Conservation (phyloP, 64 coral and sea anemone genomes). For the Montipora cactus region DNA sequence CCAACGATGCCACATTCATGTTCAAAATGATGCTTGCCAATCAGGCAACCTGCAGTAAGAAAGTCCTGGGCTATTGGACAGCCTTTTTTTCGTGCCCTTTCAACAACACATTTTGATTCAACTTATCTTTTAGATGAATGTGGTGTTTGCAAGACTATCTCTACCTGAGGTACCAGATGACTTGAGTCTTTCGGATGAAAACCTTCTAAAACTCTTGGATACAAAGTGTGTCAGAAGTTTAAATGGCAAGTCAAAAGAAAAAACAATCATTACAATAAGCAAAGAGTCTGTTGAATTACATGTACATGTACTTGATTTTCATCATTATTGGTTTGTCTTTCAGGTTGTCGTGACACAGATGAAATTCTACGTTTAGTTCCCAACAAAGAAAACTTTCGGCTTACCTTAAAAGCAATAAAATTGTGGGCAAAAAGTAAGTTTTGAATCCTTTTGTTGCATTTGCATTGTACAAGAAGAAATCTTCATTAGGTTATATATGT, state of each 20-base stretch:
- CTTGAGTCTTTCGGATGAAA: slow-evolving; percentile 91
- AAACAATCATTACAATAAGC: background rate
- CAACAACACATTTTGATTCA: no score
- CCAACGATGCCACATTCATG: no score
- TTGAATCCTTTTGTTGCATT: background rate
- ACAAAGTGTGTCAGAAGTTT: slow-evolving; percentile 97
- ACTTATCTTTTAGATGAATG: slow-evolving; percentile 70
- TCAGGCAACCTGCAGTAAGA: no score
- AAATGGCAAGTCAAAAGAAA: slow-evolving; percentile 67
- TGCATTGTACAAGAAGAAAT: no score
- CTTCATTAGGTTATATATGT: no score
- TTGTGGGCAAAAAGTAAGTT: slow-evolving; percentile 98
- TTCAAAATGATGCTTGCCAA: no score
- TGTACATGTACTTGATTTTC: background rate
- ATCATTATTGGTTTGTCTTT: background rate
- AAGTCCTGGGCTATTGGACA: no score
- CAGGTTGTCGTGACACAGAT: slow-evolving; percentile 96
- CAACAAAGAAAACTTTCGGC: slow-evolving; percentile 84
- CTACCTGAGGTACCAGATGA: slow-evolving; percentile 89
- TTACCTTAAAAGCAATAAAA: slow-evolving; percentile 89
- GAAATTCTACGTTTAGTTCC: slow-evolving; percentile 97
- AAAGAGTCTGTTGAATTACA: background rate
- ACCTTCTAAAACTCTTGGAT: slow-evolving; percentile 90
- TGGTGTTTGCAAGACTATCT: slow-evolving; percentile 93
- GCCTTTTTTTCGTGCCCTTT: no score